Percentiles rank a stretch among this genome's conserved stretches.
phyloP scores from a whole-genome alignment of 2,888 invertebrate species.

The Epicampocera succincta region DNA sequence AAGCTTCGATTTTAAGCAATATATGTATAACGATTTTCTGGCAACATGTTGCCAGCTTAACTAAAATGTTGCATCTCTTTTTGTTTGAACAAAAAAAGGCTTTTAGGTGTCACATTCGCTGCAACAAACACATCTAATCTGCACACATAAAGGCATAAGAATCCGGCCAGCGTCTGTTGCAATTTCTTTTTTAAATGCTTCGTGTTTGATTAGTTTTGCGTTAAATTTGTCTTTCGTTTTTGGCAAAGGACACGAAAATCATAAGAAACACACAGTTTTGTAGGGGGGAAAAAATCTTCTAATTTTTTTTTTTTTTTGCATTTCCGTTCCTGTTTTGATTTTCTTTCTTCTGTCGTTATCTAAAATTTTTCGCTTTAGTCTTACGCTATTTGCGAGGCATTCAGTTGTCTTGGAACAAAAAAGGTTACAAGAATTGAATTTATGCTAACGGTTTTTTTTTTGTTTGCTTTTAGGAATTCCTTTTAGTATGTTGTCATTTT shows the following conservation, averaged over 20 bases:
- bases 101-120: too few relatives aligned
- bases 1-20: constrained; percentile 11
- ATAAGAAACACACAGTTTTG: constrained; percentile 2
- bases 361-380: constrained; percentile 4
- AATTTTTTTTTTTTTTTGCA: constrained; percentile 61
- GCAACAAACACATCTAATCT: not conserved
- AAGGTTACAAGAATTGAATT: constrained; percentile 21
- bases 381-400: constrained; percentile 25
- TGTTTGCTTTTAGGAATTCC: constrained; percentile 6
- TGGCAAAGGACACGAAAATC: constrained; percentile 45
- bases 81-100: constrained; percentile 14
- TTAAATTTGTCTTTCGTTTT: constrained; percentile 22
- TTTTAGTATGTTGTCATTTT: constrained; percentile 43
- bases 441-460: constrained; percentile 35
- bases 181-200: constrained; percentile 13
- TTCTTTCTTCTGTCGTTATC: not conserved
- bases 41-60: too few relatives aligned
- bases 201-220: constrained; percentile 49
- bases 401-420: constrained; percentile 3
- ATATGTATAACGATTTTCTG: too few relatives aligned
- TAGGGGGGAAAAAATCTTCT: constrained; percentile 16
- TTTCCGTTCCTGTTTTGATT: constrained; percentile 57
- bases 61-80: too few relatives aligned
- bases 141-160: constrained; percentile 18
- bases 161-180: not conserved